Base-by-base conservation (phyloP, 2,113 vertebrate species). In the Pelusios castaneus region DNA sequence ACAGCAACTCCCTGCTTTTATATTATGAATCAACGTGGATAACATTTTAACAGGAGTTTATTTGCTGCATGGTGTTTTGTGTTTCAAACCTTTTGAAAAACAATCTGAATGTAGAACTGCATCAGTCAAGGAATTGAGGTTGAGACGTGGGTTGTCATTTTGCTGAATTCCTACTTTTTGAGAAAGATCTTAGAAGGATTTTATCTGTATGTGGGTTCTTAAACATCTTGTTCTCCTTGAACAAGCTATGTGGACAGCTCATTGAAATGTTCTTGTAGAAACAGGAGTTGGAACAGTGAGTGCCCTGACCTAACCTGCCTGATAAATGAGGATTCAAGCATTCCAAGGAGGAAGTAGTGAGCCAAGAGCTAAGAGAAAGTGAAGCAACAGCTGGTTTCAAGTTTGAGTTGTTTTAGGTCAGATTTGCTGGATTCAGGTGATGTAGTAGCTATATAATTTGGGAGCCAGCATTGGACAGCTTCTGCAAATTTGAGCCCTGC, bases 341-440 rank as follows among this genome's bases (percentile, higher is more conserved):
- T 84, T 91, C 87, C 67, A 70, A 70, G 86, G 82, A 27, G 10
- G 90, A 38, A 51, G 84, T 76, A 12, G 54, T 56, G 8, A 38
- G 77, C 58, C 6, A 81, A 84, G 21, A 52, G 12, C 45, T 43
- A 34, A 79, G 82, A 19, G 51, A 43, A n/a, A 38, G n/a, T 38
- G n/a, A 70, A 41, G n/a, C 31, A 70, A 34, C 31, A 38, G 67
- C 34, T 85, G 78, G 49, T 55, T 52, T 79, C 52, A 73, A 38
- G 88, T 89, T 88, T 51, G 25, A 75, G 87, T 43, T 6, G 80
- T 91, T 92, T 87, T 38, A 93, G 75, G 76, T 47, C 60, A 96
- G 43, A 90, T 10, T 3, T 41, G 17, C 47, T 58, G 49, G 54
- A 75, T 52, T 31, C 73, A 52, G n/a, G 41, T 45, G 82, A 8